Evolutionary conservation across 2,888 invertebrate genomes (phyloP), one percentile per base, ranked within the genome.

Genomic region (Caenorhabditis sp.): DNA sequence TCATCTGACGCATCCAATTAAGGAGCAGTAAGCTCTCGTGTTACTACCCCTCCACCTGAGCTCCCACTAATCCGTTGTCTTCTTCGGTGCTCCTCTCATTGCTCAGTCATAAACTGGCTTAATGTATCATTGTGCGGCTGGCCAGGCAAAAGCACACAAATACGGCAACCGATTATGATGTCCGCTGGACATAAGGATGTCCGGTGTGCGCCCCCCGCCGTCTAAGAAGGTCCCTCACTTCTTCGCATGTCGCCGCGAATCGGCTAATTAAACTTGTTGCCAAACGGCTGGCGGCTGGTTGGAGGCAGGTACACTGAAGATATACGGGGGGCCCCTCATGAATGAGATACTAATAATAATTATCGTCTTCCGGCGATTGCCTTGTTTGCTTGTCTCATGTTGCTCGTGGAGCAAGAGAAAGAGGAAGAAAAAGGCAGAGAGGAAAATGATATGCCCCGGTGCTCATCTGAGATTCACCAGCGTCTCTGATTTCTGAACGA

Each of bases 231-330:
- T n/a, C n/a, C n/a, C n/a, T n/a, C n/a, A n/a, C n/a, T n/a, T n/a
- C n/a, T n/a, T 14, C 47, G 28, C 41, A 35, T 35, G 31, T 35
- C 56, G 31, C 41, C 22, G 51, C 63, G 47, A n/a, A n/a, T n/a
- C 44, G 47, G 56, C 72, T 80, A 72, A 80, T 80, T 80, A 80
- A 80, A 80, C 79, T 80, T 80, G 79, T 80, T 80, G 79, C 64
- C 38, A 56, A 51, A 49, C 19, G 80, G 80, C 73, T 80, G 80
- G 58, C 58, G 56, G 47, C 22, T 22, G 7, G 31, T 1, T n/a
- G n/a, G n/a, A n/a, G 10, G 19, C 64, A 72, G 79, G 72, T 68
- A 68, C 38, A 6, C 38, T 38, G 73, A 68, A 77, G 69, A 69
- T 69, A 49, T 77, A 77, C 41, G 74, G 44, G 41, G 24, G 56